phyloP scores from a whole-genome alignment of 2,113 vertebrate species.

The Phrynosoma platyrhinos region DNA sequence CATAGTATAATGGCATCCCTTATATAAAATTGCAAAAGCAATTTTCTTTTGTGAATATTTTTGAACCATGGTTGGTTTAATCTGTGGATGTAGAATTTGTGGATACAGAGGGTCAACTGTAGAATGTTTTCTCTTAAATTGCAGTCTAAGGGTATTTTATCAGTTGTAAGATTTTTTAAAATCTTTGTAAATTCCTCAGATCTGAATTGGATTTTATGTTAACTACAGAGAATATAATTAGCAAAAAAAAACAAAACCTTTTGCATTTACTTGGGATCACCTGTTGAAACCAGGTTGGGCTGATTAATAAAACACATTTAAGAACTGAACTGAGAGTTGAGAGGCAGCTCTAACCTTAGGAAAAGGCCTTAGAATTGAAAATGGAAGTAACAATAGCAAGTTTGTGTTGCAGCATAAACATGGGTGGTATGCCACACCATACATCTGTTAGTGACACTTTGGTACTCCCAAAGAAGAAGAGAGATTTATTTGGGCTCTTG shows the following conservation, averaged over 20 bases:
- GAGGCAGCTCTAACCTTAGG: neutral
- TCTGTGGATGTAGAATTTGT: too few relatives aligned
- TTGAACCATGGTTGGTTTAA: too few relatives aligned
- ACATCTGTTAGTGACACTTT: neutral
- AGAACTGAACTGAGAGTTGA: neutral
- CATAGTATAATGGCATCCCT: too few relatives aligned
- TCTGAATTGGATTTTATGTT: conserved; percentile 2
- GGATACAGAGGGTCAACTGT: too few relatives aligned
- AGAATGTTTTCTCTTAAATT: neutral
- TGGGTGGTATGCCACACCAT: neutral
- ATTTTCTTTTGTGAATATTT: too few relatives aligned
- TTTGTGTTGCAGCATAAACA: neutral
- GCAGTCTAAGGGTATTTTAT: conserved; percentile 49
- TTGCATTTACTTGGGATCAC: neutral
- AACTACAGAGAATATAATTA: conserved; percentile 29
- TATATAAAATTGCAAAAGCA: too few relatives aligned
- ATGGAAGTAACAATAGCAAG: conserved; percentile 13
- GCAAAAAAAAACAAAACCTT: conserved; percentile 35
- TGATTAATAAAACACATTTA: conserved; percentile 21
- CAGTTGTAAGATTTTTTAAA: neutral
- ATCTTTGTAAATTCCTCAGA: neutral
- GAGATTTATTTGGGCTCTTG: neutral
- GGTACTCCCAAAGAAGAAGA: neutral
- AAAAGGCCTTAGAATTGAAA: conserved; percentile 23
- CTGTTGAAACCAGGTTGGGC: neutral